These are phyloP conservation scores for Tetragnatha versicolor DNA, from an alignment of 1,140 invertebrate species.

Conservation along the genomic window DNA sequence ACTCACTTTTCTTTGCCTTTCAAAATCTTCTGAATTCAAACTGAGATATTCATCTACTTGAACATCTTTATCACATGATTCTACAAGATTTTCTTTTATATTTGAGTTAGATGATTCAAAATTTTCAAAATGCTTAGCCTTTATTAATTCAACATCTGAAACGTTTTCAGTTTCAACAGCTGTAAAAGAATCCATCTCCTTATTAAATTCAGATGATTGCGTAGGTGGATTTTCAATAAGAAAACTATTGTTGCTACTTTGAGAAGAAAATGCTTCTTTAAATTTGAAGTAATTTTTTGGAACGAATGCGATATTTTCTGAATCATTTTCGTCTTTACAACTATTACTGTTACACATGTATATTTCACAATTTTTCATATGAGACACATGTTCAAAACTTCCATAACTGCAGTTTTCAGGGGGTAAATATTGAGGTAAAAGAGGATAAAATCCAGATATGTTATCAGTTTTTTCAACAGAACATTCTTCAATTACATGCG, in stretches of 20 bases:
- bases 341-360: constrained; percentile 23
- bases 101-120: background rate
- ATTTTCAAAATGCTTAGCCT: constrained; percentile 1
- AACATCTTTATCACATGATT: background rate
- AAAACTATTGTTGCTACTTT: background rate
- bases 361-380: constrained; percentile 41
- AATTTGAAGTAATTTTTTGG: constrained; percentile 47
- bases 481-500: constrained; percentile 1
- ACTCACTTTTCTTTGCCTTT: no score
- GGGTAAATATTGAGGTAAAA: constrained; percentile 42
- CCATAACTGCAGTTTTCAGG: constrained; percentile 14
- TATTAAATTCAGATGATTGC: background rate
- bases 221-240: background rate
- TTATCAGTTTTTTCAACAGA: background rate
- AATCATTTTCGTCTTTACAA: background rate
- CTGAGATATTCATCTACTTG: background rate
- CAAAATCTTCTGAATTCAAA: no score
- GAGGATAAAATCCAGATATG: constrained; percentile 6
- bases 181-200: background rate
- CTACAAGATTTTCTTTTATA: background rate
- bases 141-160: background rate
- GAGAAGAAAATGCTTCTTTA: constrained; percentile 4
- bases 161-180: background rate
- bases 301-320: constrained; percentile 6
- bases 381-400: constrained; percentile 34